phyloP scores from a whole-genome alignment of 2,797 vertebrate species.

The Muraenolepis orangiensis region DNA sequence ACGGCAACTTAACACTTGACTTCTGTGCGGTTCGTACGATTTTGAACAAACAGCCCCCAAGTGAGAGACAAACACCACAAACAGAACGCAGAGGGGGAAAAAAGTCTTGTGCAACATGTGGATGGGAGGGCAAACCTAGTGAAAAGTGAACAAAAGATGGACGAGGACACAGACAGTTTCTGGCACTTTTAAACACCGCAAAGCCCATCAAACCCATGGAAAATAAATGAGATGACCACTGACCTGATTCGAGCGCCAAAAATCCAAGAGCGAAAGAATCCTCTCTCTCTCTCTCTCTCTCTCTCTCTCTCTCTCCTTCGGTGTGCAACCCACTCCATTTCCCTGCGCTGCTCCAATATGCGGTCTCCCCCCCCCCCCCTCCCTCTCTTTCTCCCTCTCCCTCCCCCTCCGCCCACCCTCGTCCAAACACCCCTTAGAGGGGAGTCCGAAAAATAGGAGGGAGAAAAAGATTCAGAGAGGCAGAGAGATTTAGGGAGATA shows the following conservation, averaged over 20 bases:
- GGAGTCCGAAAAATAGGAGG: slow-evolving; percentile 53
- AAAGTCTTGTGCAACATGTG: slow-evolving; percentile 8
- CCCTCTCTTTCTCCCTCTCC: slow-evolving; percentile 63
- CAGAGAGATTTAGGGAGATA: slow-evolving; percentile 49
- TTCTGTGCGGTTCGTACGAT: too few species aligned
- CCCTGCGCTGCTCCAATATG: slow-evolving; percentile 73
- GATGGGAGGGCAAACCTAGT: slow-evolving; percentile 20
- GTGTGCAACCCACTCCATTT: slow-evolving; percentile 79
- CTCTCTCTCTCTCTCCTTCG: too few species aligned
- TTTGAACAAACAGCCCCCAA: too few species aligned
- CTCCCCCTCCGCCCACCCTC: slow-evolving; percentile 58
- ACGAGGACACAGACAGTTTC: background rate
- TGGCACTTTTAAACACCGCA: background rate
- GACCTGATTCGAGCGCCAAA: slow-evolving; percentile 73
- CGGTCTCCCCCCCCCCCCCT: slow-evolving; percentile 65
- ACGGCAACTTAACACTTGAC: too few species aligned
- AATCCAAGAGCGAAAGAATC: slow-evolving; percentile 72
- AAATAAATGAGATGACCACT: slow-evolving; percentile 69
- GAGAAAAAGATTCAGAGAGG: slow-evolving; percentile 27
- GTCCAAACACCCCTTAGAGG: slow-evolving; percentile 42
- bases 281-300: too few species aligned
- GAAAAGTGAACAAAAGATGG: background rate
- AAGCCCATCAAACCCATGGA: background rate
- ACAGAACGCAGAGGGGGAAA: too few species aligned
- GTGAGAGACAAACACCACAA: too few species aligned